Evolutionary conservation across 2,113 vertebrate genomes (phyloP).

Genomic region (Erythrocercus mccallii): DNA sequence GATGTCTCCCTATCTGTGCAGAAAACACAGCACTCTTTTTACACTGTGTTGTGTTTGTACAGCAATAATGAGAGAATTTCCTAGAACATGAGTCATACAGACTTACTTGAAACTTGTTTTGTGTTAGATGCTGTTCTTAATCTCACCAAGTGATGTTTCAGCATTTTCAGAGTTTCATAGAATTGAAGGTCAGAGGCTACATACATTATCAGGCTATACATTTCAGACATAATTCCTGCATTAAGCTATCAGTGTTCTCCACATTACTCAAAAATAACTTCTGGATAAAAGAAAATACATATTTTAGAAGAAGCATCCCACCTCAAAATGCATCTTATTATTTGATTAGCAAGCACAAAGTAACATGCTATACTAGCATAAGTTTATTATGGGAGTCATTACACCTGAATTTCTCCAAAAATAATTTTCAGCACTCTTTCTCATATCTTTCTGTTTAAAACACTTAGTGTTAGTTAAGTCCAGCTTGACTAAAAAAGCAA

Average conservation of each 20-base stretch:
- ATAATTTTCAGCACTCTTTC: not conserved
- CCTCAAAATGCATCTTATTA: not conserved
- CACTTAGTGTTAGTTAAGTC: not conserved
- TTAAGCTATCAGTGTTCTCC: not conserved
- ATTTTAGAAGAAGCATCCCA: not conserved
- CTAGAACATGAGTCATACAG: not conserved
- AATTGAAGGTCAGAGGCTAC: not conserved
- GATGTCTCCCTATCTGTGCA: accelerated
- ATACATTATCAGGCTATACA: not conserved
- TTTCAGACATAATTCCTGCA: not conserved
- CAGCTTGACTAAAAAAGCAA: not conserved
- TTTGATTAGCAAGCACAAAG: not conserved
- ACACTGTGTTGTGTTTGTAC: not conserved
- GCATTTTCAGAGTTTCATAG: not conserved
- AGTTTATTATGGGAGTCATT: not conserved
- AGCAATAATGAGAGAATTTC: not conserved
- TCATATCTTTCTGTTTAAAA: not conserved
- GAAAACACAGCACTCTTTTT: not conserved
- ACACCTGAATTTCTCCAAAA: not conserved
- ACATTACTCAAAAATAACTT: not conserved
- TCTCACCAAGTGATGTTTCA: not conserved
- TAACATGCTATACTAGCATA: not conserved
- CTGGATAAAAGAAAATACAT: not conserved
- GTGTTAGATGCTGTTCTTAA: not conserved
- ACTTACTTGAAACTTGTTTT: not conserved